Base-by-base conservation (phyloP, 2,113 vertebrate genomes). In the Alaudala cheleensis region DNA sequence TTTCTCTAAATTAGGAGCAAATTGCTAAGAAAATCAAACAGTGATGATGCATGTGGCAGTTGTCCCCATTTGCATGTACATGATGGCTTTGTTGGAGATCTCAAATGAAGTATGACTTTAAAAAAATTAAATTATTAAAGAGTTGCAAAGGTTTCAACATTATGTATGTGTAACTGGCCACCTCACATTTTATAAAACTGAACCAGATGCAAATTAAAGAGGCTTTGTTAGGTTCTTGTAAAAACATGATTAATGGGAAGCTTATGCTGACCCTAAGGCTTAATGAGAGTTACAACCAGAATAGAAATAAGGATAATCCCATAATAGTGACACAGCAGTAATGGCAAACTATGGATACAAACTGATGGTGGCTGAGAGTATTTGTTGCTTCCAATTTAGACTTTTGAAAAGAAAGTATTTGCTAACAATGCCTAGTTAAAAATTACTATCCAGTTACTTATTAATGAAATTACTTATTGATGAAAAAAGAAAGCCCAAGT, bases 241-340 rank as follows among this genome's bases (percentile, higher is more conserved):
- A 86, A 49, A 88, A 64, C 76, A 62, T 84, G 58, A 71, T 89
- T 92, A 96, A 58, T 83, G 34, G 29, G 16, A 80, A 94, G 67
- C 15, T 91, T 95, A 82, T 71, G 20, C 26, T 82, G 29, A 96
- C 62, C 71, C 42, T 69, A 93, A 87, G 50, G 18, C 42, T 95
- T 91, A 77, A 61, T 47, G 53, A 42, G 66, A 88, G 28, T 76
- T 61, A 91, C 51, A 76, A 56, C 26, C 34, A 56, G 56, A 97
- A 78, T 19, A 92, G n/a, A 94, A 93, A 93, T 64, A 65, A 91
- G 45, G 37, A 62, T 56, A 94, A 53, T 89, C 24, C 53, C 56
- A 8, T 65, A 88, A 79, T 37, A 88, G 23, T 47, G 28, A 92
- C 72, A 84, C 14, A 62, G n/a, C 12, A 69, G 58, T 74, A 87